Percentiles rank a stretch among this genome's conserved stretches.
phyloP scores from a whole-genome alignment of 2,797 vertebrate species.

The Myotis planiceps region DNA sequence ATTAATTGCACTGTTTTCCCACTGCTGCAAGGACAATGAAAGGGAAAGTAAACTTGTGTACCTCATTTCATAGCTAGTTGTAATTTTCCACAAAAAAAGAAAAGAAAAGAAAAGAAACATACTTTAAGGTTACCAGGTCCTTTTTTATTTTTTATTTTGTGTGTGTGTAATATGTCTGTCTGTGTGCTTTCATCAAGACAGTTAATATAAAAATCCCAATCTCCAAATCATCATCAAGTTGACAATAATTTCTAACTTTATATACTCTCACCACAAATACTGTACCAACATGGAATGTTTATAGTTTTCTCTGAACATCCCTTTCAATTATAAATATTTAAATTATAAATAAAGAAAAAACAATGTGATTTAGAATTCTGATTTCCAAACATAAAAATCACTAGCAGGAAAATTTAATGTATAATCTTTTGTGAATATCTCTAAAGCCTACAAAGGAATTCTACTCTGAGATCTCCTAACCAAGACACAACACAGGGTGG shows the following conservation, averaged over 20 bases:
- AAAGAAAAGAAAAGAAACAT: constrained; percentile 76
- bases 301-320: constrained; percentile 46
- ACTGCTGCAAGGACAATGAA: constrained; percentile 82
- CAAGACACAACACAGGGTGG: constrained; percentile 4
- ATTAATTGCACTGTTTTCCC: constrained; percentile 81
- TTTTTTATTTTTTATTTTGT: background rate
- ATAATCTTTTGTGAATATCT: constrained; percentile 8
- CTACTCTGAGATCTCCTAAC: constrained; percentile 20
- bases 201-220: constrained; percentile 50
- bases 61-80: constrained; percentile 77
- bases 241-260: constrained; percentile 45
- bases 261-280: constrained; percentile 48
- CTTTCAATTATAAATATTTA: constrained; percentile 58
- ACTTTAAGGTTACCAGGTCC: constrained; percentile 67
- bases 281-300: constrained; percentile 38
- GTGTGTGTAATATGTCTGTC: background rate
- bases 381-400: constrained; percentile 69
- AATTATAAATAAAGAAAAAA: constrained; percentile 47
- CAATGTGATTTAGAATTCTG: constrained; percentile 41
- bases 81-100: constrained; percentile 78
- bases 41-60: constrained; percentile 75
- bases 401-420: constrained; percentile 41
- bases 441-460: constrained; percentile 56
- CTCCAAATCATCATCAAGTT: constrained; percentile 37
- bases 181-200: constrained; percentile 64